Conservation (phyloP, 2,888 invertebrate species). For the Geotrupes spiniger region DNA sequence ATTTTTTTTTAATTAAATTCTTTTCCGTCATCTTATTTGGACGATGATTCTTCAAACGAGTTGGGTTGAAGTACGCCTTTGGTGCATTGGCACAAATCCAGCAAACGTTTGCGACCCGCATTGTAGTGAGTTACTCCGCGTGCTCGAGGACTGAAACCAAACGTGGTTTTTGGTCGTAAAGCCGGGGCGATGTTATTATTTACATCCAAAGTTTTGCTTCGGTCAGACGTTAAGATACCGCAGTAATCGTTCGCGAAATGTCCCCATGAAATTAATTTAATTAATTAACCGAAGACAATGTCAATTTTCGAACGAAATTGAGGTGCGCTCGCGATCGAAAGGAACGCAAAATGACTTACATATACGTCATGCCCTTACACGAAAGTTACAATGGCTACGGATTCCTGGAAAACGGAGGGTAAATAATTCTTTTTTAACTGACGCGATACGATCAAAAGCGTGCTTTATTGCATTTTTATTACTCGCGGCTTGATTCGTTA, state of each 20-base stretch:
- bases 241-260: too few species aligned
- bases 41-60: too few species aligned
- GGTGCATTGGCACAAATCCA: too few species aligned
- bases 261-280: too few species aligned
- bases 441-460: conserved; percentile 5
- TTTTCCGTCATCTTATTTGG: too few species aligned
- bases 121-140: conserved; percentile 4
- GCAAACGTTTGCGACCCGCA: too few species aligned
- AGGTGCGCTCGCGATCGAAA: too few species aligned
- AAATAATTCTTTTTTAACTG: conserved; percentile 24
- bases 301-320: too few species aligned
- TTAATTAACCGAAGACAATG: too few species aligned
- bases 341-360: conserved; percentile 52
- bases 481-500: neutral
- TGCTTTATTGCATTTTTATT: conserved; percentile 7
- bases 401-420: conserved; percentile 45
- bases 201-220: neutral
- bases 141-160: neutral
- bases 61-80: too few species aligned
- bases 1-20: too few species aligned
- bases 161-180: neutral
- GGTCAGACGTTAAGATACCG: neutral
- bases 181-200: neutral
- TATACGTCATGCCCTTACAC: conserved; percentile 48
- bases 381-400: conserved; percentile 46